A percentile compares a stretch with the other conserved stretches of the same genome.
Conservation (phyloP, 2,797 vertebrate species). For the Bradypodion ventrale region DNA sequence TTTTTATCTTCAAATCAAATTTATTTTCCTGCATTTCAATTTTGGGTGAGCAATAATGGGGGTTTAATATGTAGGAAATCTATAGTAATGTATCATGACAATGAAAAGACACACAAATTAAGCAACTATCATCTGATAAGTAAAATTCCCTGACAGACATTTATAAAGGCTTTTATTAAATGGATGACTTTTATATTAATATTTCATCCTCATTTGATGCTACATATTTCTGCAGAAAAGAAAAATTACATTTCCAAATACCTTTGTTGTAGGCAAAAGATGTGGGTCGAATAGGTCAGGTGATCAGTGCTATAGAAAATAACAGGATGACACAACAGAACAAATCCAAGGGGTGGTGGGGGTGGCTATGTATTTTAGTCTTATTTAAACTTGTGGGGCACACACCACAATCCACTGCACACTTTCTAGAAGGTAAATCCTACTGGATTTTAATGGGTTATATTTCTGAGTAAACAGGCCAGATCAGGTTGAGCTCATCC, state of each 20-base stretch:
- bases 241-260: not conserved
- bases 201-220: conserved; percentile 12
- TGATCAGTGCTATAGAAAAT: not conserved
- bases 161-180: not conserved
- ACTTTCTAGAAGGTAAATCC: not conserved
- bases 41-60: not conserved
- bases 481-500: no score
- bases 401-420: not conserved
- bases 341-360: not conserved
- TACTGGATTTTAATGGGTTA: not conserved
- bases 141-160: not conserved
- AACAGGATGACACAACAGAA: not conserved
- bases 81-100: not conserved
- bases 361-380: not conserved
- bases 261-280: not conserved
- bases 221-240: rapidly evolving
- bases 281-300: not conserved
- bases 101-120: conserved; percentile 18
- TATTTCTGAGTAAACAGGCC: not conserved
- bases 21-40: not conserved
- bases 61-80: conserved; percentile 16
- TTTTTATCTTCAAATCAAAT: no score
- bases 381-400: not conserved
- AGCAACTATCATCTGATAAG: not conserved
- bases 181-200: not conserved